Evolutionary conservation across 2,797 vertebrate species (phyloP).

Genomic region (Melanitta fusca): DNA sequence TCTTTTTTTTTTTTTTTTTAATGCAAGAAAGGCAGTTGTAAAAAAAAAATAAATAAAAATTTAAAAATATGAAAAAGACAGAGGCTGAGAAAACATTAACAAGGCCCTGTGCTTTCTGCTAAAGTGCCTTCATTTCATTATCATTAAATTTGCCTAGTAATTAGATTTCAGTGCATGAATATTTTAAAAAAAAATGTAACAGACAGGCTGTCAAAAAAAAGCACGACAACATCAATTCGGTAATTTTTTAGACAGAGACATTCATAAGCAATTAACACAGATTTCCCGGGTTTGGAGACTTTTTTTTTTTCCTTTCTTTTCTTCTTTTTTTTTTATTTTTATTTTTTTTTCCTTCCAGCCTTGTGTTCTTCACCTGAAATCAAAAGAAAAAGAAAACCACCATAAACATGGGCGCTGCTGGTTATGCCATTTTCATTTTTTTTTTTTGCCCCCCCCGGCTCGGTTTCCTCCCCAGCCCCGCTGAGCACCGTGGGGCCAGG

Average conservation of each 20-base stretch:
- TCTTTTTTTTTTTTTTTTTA: neutral
- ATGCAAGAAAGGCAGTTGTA: neutral
- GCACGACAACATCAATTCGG: constrained; percentile 43
- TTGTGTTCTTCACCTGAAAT: constrained; percentile 34
- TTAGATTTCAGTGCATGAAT: constrained; percentile 61
- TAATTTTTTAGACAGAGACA: constrained; percentile 54
- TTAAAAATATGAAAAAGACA: constrained; percentile 22
- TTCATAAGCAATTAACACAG: constrained; percentile 56
- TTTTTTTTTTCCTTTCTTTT: neutral
- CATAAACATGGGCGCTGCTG: neutral
- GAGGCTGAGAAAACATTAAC: constrained; percentile 60
- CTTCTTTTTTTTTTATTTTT: neutral
- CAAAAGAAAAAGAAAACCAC: neutral
- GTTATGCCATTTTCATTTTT: neutral
- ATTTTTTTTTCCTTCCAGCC: neutral
- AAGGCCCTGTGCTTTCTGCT: constrained; percentile 53
- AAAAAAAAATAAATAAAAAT: neutral
- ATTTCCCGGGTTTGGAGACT: constrained; percentile 32
- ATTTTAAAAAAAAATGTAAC: constrained; percentile 54
- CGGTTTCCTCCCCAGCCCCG: neutral
- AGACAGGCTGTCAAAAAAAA: constrained; percentile 66
- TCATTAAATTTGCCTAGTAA: constrained; percentile 65
- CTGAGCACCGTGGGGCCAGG: constrained; percentile 33
- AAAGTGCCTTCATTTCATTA: constrained; percentile 66
- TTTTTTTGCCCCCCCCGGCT: neutral